A percentile compares a stretch with the other conserved stretches of the same genome.
Conservation (phyloP, 2,113 vertebrate species). For the Archocentrus centrarchus region DNA sequence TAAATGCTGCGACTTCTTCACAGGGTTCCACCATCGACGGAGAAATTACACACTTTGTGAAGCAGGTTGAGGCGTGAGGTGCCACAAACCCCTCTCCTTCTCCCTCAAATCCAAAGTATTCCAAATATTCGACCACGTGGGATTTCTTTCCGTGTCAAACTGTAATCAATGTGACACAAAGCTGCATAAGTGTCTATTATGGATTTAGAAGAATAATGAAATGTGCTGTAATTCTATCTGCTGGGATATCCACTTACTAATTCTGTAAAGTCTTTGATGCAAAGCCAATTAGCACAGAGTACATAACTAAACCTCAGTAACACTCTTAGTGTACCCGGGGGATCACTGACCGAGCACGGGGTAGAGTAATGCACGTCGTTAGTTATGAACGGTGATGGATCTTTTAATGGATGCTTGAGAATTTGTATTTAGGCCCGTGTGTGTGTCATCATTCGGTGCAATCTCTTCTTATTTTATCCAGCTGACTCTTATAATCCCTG, state of each 20-base stretch:
- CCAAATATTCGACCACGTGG: background rate
- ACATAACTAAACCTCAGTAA: slow-evolving; percentile 56
- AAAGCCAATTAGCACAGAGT: slow-evolving; percentile 67
- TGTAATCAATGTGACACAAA: slow-evolving; percentile 33
- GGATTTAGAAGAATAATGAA: slow-evolving; percentile 31
- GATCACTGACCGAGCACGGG: slow-evolving; percentile 30
- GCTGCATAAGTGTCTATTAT: slow-evolving; percentile 41
- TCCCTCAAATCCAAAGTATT: background rate
- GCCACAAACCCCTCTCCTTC: background rate
- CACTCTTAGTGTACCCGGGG: slow-evolving; percentile 35
- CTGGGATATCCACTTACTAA: slow-evolving; percentile 48
- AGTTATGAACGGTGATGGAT: slow-evolving; percentile 24
- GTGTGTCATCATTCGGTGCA: background rate
- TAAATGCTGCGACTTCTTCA: background rate
- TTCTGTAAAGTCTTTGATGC: slow-evolving; percentile 62
- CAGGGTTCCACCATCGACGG: slow-evolving; percentile 9
- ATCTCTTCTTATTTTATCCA: slow-evolving; percentile 27
- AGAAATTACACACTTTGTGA: background rate
- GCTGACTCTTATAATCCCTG: slow-evolving; percentile 15
- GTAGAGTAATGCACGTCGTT: slow-evolving; percentile 39
- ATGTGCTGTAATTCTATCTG: slow-evolving; percentile 52
- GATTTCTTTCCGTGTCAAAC: slow-evolving; percentile 8
- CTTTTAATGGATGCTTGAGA: background rate
- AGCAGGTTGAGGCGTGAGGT: background rate
- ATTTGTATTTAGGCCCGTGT: background rate